Conservation (phyloP, 2,113 vertebrate genomes). For the Hypocryptadius cinnamomeus region DNA sequence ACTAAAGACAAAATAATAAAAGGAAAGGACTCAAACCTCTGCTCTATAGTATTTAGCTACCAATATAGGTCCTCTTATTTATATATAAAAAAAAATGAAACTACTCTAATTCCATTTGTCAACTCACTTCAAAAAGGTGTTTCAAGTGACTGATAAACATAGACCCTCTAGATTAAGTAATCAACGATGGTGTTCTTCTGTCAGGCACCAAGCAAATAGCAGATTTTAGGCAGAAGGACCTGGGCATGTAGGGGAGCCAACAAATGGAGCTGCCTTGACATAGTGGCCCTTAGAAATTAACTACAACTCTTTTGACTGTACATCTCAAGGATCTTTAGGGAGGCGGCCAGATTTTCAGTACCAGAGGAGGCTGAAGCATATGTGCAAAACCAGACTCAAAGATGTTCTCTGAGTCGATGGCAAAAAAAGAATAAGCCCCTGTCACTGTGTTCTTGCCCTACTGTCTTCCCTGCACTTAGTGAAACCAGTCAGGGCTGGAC, state of each 20-base stretch:
- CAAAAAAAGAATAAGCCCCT: background rate
- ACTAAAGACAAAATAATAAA: background rate
- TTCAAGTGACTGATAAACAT: background rate
- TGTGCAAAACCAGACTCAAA: background rate
- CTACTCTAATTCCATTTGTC: background rate
- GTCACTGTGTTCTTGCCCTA: background rate
- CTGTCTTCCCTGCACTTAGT: background rate
- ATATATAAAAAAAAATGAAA: background rate
- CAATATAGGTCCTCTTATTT: background rate
- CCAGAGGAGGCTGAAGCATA: background rate
- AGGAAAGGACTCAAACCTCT: background rate
- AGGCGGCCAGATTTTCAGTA: background rate
- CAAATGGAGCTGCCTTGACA: background rate
- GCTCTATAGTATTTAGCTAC: background rate
- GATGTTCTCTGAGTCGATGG: background rate
- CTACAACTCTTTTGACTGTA: background rate
- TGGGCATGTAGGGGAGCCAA: accelerated
- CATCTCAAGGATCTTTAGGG: background rate
- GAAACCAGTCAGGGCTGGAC: background rate
- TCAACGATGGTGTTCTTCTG: accelerated
- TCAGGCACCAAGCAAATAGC: background rate
- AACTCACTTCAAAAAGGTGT: background rate
- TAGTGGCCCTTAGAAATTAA: background rate
- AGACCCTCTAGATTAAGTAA: background rate
- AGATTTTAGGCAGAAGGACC: background rate